A percentile compares a stretch with the other conserved stretches of the same genome.
phyloP scores from a whole-genome alignment of 2,797 vertebrate species.

The Notamacropus eugenii region DNA sequence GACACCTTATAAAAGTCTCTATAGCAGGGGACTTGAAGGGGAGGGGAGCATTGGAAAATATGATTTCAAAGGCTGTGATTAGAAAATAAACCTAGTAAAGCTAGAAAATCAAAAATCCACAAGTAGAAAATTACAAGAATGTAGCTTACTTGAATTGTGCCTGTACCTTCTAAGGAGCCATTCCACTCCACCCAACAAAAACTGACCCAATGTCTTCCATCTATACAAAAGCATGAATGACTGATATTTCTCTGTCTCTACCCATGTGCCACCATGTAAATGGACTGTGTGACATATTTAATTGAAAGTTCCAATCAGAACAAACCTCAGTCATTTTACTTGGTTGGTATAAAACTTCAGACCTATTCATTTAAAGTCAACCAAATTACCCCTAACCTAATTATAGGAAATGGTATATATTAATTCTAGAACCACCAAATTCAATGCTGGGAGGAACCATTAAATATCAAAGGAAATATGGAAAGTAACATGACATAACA shows the following conservation, averaged over 20 bases:
- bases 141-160: neutral
- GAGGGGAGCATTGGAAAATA: neutral
- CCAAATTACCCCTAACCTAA: too few relatives aligned
- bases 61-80: neutral
- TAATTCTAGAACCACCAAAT: neutral
- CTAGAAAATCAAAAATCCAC: conserved; percentile 1
- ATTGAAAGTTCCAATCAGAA: conserved; percentile 28
- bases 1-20: neutral
- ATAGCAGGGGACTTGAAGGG: neutral
- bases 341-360: neutral
- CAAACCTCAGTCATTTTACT: neutral
- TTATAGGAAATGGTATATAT: too few relatives aligned
- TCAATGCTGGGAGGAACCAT: neutral
- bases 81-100: conserved; percentile 18
- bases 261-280: too few relatives aligned
- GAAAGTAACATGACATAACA: neutral
- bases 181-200: neutral
- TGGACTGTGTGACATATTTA: neutral
- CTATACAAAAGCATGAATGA: neutral
- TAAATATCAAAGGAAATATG: neutral
- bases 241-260: too few relatives aligned
- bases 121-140: neutral
- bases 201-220: neutral
- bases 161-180: neutral
- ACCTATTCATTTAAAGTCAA: too few relatives aligned